A percentile compares a stretch with the other conserved stretches of the same genome.
phyloP scores from a whole-genome alignment of 2,113 vertebrate genomes.

The Brachyistius frenatus region DNA sequence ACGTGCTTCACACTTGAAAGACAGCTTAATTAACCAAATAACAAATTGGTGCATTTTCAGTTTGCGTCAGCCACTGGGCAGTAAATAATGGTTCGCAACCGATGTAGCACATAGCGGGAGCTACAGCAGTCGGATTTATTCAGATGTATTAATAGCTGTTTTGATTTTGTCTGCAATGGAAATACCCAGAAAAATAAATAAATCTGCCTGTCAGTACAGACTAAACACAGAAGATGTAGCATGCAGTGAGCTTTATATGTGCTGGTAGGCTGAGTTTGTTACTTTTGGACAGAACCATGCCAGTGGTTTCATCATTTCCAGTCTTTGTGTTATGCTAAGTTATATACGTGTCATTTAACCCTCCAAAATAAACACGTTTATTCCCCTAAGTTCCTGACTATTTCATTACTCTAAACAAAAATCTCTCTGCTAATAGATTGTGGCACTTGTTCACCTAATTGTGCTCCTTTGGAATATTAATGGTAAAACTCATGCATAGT shows the following conservation, averaged over 20 bases:
- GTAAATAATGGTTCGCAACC: constrained; percentile 24
- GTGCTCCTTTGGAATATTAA: constrained; percentile 17
- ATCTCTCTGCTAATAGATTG: not conserved
- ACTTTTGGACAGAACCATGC: too few species aligned
- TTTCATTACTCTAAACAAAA: not conserved
- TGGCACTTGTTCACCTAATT: not conserved
- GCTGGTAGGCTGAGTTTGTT: too few species aligned
- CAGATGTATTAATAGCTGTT: not conserved
- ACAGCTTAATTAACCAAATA: constrained; percentile 33
- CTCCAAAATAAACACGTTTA: too few species aligned
- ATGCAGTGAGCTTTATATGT: too few species aligned
- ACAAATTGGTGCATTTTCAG: constrained; percentile 23
- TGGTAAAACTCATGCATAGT: constrained; percentile 23
- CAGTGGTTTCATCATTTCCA: too few species aligned
- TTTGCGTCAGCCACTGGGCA: constrained; percentile 4
- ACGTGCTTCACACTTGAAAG: constrained; percentile 12
- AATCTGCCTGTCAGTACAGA: too few species aligned
- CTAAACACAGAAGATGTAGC: too few species aligned
- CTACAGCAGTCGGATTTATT: constrained; percentile 20
- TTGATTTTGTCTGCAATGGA: not conserved
- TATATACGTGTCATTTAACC: too few species aligned
- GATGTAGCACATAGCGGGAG: not conserved
- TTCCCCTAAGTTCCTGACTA: not conserved
- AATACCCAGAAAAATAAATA: too few species aligned
- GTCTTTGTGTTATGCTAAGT: too few species aligned